Evolutionary conservation across 2,797 vertebrate genomes (phyloP).

Genomic region (Synaphobranchus kaupii): DNA sequence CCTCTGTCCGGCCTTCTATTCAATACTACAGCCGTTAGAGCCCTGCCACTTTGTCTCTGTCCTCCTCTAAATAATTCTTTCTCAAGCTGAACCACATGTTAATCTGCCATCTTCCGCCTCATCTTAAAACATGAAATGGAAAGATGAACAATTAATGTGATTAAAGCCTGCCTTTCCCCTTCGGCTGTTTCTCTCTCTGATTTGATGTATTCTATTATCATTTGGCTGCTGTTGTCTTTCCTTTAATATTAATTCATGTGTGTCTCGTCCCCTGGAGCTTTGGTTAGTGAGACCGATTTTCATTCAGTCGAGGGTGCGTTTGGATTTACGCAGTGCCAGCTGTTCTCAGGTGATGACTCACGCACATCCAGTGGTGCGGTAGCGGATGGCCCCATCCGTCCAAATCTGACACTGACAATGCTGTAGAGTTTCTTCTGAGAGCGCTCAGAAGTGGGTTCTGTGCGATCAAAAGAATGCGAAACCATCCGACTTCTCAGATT

Average conservation of each 20-base stretch:
- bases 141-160: constrained; percentile 38
- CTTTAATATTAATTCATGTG: constrained; percentile 38
- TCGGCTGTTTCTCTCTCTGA: constrained; percentile 31
- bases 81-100: not conserved
- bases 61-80: not conserved
- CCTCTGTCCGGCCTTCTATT: not conserved
- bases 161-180: constrained; percentile 32
- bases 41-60: not conserved
- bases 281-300: not conserved
- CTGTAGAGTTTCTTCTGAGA: not conserved
- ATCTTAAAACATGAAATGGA: constrained; percentile 28
- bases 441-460: not conserved
- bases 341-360: not conserved
- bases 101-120: constrained; percentile 23
- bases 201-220: constrained; percentile 1
- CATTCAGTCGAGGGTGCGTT: not conserved
- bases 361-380: not conserved
- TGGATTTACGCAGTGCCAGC: not conserved
- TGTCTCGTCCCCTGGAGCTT: constrained; percentile 19
- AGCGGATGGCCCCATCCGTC: not conserved
- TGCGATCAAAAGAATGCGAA: not conserved
- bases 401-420: not conserved
- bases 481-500: not conserved
- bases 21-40: not conserved
- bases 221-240: constrained; percentile 25